Base-by-base conservation (phyloP, 2,113 vertebrate species). In the Tursiops truncatus region DNA sequence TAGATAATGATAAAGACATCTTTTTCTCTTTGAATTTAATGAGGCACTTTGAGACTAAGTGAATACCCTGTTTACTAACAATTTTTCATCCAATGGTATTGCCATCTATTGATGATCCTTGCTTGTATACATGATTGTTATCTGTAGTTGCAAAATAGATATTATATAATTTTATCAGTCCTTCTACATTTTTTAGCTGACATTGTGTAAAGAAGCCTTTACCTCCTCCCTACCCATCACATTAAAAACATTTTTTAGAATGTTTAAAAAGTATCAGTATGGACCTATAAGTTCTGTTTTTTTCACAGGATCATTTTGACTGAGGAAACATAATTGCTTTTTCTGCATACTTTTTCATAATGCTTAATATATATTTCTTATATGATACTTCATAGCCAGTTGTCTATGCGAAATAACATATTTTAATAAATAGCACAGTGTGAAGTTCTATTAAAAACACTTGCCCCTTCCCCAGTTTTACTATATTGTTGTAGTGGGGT, bases 11-110 rank as follows among this genome's bases (percentile, higher is more conserved):
- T 44, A 62, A 91, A 95, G 65, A 86, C 5, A 50, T 4, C 2
- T 70, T 77, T 67, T 87, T n/a, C 13, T 87, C 68, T 80, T 89
- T 91, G 86, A 80, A 80, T 86, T 95, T 89, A 93, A 60, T 23
- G 76, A 81, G 33, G 33, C 47, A 80, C 26, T 71, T 85, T 79
- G 76, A 95, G 38, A 89, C 21, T 80, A 31, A 85, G 38, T 63
- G n/a, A 84, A 63, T 90, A 74, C 63, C 28, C 33, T 81, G 50
- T 56, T 96, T 71, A 91, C 21, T 8, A 65, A 67, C 15, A 90
- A 15, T 10, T 5, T 96, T 96, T 70, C 53, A 85, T 23, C 53
- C 21, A 73, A 21, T 91, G 44, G 2, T 60, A 23, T 93, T 79
- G 74, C 14, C 26, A 7, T 58, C 10, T 14, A 6, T 13, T 91